Evolutionary conservation across 92 coral and sea anemone genomes (phyloP).

Genomic region (Palythoa caribaeorum): DNA sequence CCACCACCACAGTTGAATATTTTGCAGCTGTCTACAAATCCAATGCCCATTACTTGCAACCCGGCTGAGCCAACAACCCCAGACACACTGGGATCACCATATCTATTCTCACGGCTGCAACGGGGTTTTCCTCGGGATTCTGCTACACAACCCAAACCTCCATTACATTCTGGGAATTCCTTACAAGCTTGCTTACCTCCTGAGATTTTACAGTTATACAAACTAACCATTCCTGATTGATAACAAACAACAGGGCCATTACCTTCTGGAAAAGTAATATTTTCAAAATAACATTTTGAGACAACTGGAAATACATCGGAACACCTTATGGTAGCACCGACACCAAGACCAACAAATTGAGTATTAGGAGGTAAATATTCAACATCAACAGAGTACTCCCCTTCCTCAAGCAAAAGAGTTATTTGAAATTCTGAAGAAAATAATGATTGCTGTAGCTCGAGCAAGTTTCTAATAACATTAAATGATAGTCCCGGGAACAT

Average conservation of each 20-base stretch:
- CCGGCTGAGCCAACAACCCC: constrained; percentile 54
- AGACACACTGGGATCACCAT: constrained; percentile 54
- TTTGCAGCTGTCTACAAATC: no score
- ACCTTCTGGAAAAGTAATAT: no score
- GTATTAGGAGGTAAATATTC: not conserved
- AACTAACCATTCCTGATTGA: not conserved
- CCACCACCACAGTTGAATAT: no score
- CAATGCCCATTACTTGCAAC: not conserved
- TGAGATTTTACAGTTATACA: constrained; percentile 66
- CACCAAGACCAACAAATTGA: not conserved
- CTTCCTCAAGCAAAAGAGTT: not conserved
- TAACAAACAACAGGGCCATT: not conserved
- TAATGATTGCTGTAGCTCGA: no score
- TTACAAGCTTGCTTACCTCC: constrained; percentile 72
- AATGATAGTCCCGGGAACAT: no score
- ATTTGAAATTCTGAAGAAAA: no score
- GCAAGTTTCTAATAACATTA: no score
- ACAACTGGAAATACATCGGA: not conserved
- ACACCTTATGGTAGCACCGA: not conserved
- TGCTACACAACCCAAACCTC: constrained; percentile 78
- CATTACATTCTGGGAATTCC: constrained; percentile 85
- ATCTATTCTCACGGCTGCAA: constrained; percentile 67
- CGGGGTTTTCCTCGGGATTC: constrained; percentile 32
- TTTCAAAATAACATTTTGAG: not conserved
- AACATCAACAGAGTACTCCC: not conserved